Percentiles rank a stretch among this genome's conserved stretches.
phyloP scores from a whole-genome alignment of 2,113 vertebrate genomes.

The Mugil cephalus region DNA sequence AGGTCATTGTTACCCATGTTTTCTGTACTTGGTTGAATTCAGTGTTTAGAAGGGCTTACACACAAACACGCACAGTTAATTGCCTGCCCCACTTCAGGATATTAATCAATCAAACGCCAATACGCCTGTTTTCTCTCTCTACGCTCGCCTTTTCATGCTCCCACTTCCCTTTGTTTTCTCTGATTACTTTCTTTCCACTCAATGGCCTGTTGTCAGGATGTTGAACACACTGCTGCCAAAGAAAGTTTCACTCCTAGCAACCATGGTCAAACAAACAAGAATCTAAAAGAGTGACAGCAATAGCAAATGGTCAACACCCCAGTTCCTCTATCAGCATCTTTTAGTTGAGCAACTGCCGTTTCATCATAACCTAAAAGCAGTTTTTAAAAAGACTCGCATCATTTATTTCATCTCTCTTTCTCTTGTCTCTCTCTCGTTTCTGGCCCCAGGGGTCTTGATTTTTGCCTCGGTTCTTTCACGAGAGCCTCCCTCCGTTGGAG shows the following conservation, averaged over 20 bases:
- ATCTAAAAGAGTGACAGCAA: conserved; percentile 50
- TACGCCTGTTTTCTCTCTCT: not conserved
- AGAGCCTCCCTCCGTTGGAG: conserved; percentile 42
- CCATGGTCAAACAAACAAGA: conserved; percentile 21
- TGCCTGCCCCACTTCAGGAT: conserved; percentile 6
- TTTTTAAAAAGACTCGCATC: conserved; percentile 54
- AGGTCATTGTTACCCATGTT: conserved; percentile 43
- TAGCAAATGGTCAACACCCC: conserved; percentile 44
- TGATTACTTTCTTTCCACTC: conserved; percentile 21
- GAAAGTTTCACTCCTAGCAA: conserved; percentile 12
- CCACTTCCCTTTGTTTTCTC: conserved; percentile 17
- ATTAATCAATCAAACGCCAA: conserved; percentile 41
- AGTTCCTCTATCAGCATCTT: conserved; percentile 53
- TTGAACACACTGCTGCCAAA: conserved; percentile 6
- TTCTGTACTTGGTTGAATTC: conserved; percentile 35
- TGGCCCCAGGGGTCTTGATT: conserved; percentile 45
- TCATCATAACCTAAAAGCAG: conserved; percentile 56
- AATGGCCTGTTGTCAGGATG: conserved; percentile 13
- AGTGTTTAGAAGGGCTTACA: conserved; percentile 28
- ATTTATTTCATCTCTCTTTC: conserved; percentile 42
- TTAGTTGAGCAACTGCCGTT: conserved; percentile 39
- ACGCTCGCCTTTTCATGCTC: not conserved
- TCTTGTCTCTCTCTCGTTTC: conserved; percentile 37
- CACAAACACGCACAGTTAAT: conserved; percentile 34
- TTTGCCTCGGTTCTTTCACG: conserved; percentile 40